Evolutionary conservation across 2,797 vertebrate genomes (phyloP), one percentile per base, ranked within the genome.

Genomic region (Pampus argenteus): DNA sequence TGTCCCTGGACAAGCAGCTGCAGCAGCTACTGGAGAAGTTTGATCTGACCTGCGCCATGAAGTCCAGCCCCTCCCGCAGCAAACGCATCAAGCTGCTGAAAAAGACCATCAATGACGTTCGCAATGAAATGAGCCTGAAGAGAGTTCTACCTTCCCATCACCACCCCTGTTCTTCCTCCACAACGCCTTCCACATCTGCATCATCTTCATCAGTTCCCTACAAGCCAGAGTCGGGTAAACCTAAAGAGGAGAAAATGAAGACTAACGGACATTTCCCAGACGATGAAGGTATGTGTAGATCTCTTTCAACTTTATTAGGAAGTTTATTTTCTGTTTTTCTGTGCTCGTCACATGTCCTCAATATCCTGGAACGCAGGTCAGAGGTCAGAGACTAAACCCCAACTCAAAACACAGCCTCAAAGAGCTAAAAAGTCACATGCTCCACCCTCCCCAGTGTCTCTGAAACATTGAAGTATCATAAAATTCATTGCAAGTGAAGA

Each of bases 51-150:
- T 95, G 95, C 31, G 92, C 95, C 79, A 98, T 99, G 98, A 99
- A 99, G 91, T 96, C 96, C 83, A 98, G 98, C 55, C 96, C 97
- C 4, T 98, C 98, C 0, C 94, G 98, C 84, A 98, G 96, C 91
- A 99, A 97, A 89, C 95, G 98, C 49, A 93, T 97, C 56, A 99
- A 98, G 88, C 91, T 99, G 66, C 93, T 99, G 56, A 98, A 97
- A 82, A 99, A 96, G 88, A 96, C 96, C 89, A 98, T 99, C 66
- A 95, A 93, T 22, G 81, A 96, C 9, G 92, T 99, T 36, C 96
- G 98, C 54, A 94, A 82, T 34, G 96, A 96, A 86, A 92, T 98
- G 75, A 96, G 95, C 89, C 93, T 97, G 26, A 96, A 94, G 56
- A 95, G 94, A 71, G 91, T 90, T 23, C 91, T 92, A 17, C 89